Percentiles rank a stretch among this genome's conserved stretches.
These are phyloP conservation scores for Echiichthys vipera DNA, from an alignment of 2,797 vertebrate species.

Conservation along the genomic window DNA sequence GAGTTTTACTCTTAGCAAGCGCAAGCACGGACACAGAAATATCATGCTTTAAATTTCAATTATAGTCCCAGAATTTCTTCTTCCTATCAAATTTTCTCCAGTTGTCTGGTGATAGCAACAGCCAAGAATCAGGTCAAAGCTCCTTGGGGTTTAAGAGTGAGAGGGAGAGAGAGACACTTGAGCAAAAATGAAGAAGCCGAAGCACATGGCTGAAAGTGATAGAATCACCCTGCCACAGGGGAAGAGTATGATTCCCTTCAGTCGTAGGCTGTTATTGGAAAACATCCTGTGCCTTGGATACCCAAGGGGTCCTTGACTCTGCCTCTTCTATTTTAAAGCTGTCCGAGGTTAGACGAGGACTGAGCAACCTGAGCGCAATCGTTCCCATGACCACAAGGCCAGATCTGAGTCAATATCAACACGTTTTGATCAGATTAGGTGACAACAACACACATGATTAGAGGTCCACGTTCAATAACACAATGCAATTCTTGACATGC, in stretches of 20 bases:
- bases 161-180: constrained; percentile 19
- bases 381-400: constrained; percentile 24
- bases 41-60: constrained; percentile 61
- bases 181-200: constrained; percentile 50
- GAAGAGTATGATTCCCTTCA: constrained; percentile 65
- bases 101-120: constrained; percentile 64
- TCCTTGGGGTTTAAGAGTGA: constrained; percentile 62
- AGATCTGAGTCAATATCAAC: constrained; percentile 40
- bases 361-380: constrained; percentile 31
- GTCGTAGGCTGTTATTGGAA: constrained; percentile 78
- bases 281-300: constrained; percentile 70
- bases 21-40: constrained; percentile 39
- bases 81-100: constrained; percentile 53
- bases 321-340: constrained; percentile 68
- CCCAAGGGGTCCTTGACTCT: constrained; percentile 59
- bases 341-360: constrained; percentile 57
- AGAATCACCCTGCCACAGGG: constrained; percentile 71
- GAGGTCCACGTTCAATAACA: constrained; percentile 19
- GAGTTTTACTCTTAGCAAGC: constrained; percentile 37
- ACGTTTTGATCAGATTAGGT: constrained; percentile 52
- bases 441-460: constrained; percentile 37
- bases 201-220: constrained; percentile 73
- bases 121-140: constrained; percentile 73
- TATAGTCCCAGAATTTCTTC: constrained; percentile 51
- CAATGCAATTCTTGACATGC: constrained; percentile 16